Base-by-base conservation (phyloP, 2,113 vertebrate genomes). In the Riparia riparia region DNA sequence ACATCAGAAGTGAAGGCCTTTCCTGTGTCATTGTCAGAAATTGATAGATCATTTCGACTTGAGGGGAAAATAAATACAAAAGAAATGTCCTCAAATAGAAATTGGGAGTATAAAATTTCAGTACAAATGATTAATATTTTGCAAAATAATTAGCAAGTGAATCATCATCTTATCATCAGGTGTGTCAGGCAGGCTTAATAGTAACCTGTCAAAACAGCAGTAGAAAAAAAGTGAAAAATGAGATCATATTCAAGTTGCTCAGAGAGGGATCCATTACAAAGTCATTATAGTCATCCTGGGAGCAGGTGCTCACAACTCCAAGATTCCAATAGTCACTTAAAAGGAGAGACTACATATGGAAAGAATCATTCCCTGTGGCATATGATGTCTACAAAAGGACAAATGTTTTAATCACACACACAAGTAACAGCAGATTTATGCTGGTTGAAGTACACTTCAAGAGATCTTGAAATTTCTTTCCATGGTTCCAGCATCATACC, bases 101-200 rank as follows among this genome's bases (percentile, higher is more conserved):
- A 21, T 42, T 1, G 2, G 14, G 56, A 91, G 81, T 78, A 57
- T 20, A 65, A 83, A 90, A 93, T 42, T 49, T 73, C 54, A 69
- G 76, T 65, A 50, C 31, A 83, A 94, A 58, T 73, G 32, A 93
- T 94, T 94, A 95, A 83, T 94, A 95, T 91, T 84, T 81, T 8
- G 42, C 22, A 91, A 96, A 95, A 86, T 73, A 94, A 89, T 90
- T 90, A 92, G 42, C 89, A 89, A 78, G 58, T 95, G 91, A 96
- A n/a, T 96, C 91, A 91, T 80, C 29, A 9, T 45, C 71, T 69
- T 80, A 65, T 61, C 41, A 65, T 86, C 72, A 92, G 86, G 77
- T 77, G 32, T 86, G 54, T 95, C 80, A 95, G 45, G 63, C 76
- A 92, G 28, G 14, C 68, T 95, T 89, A 89, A 86, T 10, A 81